These are phyloP conservation scores for Anableps anableps DNA, from an alignment of 2,797 vertebrate species.

Conservation along the genomic window DNA sequence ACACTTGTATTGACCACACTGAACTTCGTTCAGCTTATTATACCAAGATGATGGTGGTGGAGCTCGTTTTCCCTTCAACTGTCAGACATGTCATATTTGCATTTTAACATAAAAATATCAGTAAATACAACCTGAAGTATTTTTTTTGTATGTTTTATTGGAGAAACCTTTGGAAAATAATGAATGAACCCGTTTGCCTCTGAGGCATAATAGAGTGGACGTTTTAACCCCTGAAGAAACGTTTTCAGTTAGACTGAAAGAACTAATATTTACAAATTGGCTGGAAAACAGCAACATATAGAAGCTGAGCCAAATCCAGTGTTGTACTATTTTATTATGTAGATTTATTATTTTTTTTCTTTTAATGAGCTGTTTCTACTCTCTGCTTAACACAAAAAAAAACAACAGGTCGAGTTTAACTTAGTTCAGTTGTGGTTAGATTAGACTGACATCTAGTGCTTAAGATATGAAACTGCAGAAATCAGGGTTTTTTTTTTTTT, in stretches of 20 bases:
- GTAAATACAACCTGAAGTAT: not conserved
- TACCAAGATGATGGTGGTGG: too few species aligned
- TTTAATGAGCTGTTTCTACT: not conserved
- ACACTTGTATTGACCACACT: not conserved
- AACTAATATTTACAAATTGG: not conserved
- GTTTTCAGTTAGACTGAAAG: not conserved
- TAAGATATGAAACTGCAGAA: constrained; percentile 4
- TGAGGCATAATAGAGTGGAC: not conserved
- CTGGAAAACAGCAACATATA: not conserved
- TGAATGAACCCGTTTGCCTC: not conserved
- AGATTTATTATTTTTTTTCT: not conserved
- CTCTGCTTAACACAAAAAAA: not conserved
- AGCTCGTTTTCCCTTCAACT: not conserved
- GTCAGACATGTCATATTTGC: not conserved
- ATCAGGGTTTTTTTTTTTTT: not conserved
- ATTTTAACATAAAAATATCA: not conserved
- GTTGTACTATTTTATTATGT: not conserved
- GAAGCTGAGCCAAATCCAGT: not conserved
- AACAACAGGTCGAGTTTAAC: not conserved
- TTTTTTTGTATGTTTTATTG: not conserved
- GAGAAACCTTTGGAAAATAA: not conserved
- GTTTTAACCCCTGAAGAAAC: not conserved
- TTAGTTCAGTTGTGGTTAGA: not conserved
- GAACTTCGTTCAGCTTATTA: too few species aligned
- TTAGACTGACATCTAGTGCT: constrained; percentile 33